A percentile compares a stretch with the other conserved stretches of the same genome.
These are phyloP conservation scores for Stegastes partitus DNA, from an alignment of 2,113 vertebrate species.

Conservation along the genomic window DNA sequence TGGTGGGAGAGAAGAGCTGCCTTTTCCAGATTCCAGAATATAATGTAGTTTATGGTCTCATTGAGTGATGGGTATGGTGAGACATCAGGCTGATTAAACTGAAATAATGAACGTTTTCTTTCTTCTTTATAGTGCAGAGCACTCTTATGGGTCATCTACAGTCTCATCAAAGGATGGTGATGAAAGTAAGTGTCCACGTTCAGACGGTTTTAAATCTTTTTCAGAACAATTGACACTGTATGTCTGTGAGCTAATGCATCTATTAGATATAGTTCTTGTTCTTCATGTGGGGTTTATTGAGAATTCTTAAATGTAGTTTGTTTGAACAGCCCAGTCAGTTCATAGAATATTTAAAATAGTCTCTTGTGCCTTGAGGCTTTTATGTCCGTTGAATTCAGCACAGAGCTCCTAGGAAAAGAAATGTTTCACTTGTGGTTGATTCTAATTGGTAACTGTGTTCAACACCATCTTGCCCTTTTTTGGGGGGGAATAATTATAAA, in stretches of 20 bases:
- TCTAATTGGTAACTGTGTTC: slow-evolving; percentile 38
- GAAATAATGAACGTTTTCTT: not conserved
- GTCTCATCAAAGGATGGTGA: slow-evolving; percentile 35
- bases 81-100: not conserved
- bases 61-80: not conserved
- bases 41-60: not conserved
- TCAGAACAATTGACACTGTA: slow-evolving; percentile 36
- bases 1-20: no score
- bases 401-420: slow-evolving; percentile 57
- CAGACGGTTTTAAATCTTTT: not conserved
- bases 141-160: slow-evolving; percentile 70
- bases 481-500: no score
- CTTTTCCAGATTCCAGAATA: no score
- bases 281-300: slow-evolving; percentile 73
- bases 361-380: slow-evolving; percentile 76
- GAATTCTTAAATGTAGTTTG: slow-evolving; percentile 77
- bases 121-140: slow-evolving; percentile 67
- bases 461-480: slow-evolving; percentile 40
- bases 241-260: slow-evolving; percentile 85
- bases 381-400: slow-evolving; percentile 68
- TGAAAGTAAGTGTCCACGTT: slow-evolving; percentile 47
- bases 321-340: slow-evolving; percentile 79
- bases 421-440: slow-evolving; percentile 64
- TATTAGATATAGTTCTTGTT: slow-evolving; percentile 85
- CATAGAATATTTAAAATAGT: slow-evolving; percentile 75